Conservation (phyloP, 1,140 invertebrate genomes). For the Himalopsyche phryganea region DNA sequence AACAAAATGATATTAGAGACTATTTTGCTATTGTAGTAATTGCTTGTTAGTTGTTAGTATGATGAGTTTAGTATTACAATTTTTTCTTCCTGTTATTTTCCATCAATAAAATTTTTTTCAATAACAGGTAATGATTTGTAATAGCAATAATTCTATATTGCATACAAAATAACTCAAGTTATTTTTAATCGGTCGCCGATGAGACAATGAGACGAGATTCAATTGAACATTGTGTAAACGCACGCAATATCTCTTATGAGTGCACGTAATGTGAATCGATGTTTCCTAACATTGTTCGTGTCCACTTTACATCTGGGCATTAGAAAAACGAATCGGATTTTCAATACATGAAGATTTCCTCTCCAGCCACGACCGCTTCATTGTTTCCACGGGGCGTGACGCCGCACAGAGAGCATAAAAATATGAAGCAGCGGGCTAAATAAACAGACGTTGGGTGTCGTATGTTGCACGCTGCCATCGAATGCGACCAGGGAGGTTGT, state of each 20-base stretch:
- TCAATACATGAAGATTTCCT: conserved; percentile 1
- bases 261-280: neutral
- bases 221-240: too few relatives aligned
- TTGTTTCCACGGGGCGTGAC: conserved; percentile 22
- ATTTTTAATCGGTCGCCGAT: too few relatives aligned
- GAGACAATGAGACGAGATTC: too few relatives aligned
- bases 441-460: conserved; percentile 29
- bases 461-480: conserved; percentile 22
- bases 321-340: conserved; percentile 9
- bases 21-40: too few relatives aligned
- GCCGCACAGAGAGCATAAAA: conserved; percentile 12
- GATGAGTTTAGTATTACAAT: too few relatives aligned
- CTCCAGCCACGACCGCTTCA: conserved; percentile 8
- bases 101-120: too few relatives aligned
- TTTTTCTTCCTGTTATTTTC: too few relatives aligned
- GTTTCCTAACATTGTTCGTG: neutral
- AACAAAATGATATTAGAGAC: too few relatives aligned
- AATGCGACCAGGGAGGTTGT: neutral
- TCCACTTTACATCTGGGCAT: neutral
- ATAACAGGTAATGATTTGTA: too few relatives aligned
- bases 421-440: conserved; percentile 24
- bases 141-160: too few relatives aligned
- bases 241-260: neutral
- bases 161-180: too few relatives aligned
- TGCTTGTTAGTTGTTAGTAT: too few relatives aligned